Conservation (phyloP, 2,797 vertebrate genomes). For the Aselliscus stoliczkanus region DNA sequence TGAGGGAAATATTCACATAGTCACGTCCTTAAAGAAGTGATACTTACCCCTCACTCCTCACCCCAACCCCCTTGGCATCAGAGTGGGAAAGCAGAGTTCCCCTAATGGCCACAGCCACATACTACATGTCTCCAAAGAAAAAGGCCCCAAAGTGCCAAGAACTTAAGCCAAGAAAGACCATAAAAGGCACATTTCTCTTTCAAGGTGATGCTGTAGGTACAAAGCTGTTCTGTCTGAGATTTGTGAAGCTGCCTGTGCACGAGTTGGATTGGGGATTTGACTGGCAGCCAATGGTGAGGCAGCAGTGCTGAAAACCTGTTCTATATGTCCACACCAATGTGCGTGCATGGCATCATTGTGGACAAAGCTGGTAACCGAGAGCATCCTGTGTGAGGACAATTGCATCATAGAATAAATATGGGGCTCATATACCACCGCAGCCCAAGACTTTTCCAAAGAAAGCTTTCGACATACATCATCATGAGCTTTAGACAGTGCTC, state of each 20-base stretch:
- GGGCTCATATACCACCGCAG: neutral
- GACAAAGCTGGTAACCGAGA: neutral
- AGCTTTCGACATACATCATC: constrained; percentile 36
- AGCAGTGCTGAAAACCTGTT: constrained; percentile 16
- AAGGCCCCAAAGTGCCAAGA: constrained; percentile 23
- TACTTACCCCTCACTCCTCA: neutral
- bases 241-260: constrained; percentile 47
- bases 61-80: neutral
- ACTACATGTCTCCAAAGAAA: constrained; percentile 32
- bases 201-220: constrained; percentile 9
- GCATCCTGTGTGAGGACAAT: constrained; percentile 20
- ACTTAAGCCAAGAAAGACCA: constrained; percentile 52
- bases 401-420: constrained; percentile 61
- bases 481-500: neutral
- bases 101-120: neutral
- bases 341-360: constrained; percentile 9
- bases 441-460: constrained; percentile 46
- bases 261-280: constrained; percentile 33
- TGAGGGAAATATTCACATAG: constrained; percentile 3
- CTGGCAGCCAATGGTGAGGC: constrained; percentile 16
- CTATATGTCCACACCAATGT: neutral
- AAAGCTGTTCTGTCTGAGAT: constrained; percentile 61
- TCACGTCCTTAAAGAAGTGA: neutral
- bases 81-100: constrained; percentile 15
- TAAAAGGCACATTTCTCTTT: constrained; percentile 36